Evolutionary conservation across 1,140 invertebrate species (phyloP), one percentile per base, ranked within the genome.

Genomic region (Chrysomallon squamiferum): DNA sequence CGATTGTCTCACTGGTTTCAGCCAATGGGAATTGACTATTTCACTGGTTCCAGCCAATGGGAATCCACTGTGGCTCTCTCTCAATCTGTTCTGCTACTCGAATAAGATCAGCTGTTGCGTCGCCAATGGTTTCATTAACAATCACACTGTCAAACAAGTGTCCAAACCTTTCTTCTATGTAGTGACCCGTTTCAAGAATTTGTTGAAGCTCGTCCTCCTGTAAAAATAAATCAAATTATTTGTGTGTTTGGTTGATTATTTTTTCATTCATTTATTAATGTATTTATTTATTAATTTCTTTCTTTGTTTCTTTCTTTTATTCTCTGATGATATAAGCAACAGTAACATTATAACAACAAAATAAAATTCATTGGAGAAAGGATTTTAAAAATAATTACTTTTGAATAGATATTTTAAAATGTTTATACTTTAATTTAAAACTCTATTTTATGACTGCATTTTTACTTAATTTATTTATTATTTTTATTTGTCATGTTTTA

Each of bases 31-130:
- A 38, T 38, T n/a, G 6, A 38, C 6, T 38, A 15, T 38, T 5
- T 38, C 15, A 38, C 15, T 38, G 35, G 35, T 38, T 38, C 97
- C 97, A 99, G 78, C 95, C 95, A 25, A 97, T 93, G 7, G 97
- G 97, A 33, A 99, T 95, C 96, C 96, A 99, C 87, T 98, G 96
- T 78, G 96, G 92, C 83, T 98, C 93, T 41, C 92, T 95, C 62
- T 92, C 93, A 56, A 99, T 89, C 18, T 91, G 86, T 69, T 98
- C 94, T 56, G 99, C 87, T 0, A 95, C 93, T 81, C 95, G 93
- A 49, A 96, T 88, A 30, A 99, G 92, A 86, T 94, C 91, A 65
- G 93, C 90, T 86, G 94, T 95, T 0, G 96, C 97, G 56, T 92
- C 89, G 79, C 98, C 95, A 70, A 94, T 92, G 85, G 98, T 96